Evolutionary conservation across 2,797 vertebrate species (phyloP), one percentile per base, ranked within the genome.

Genomic region (Rhynchotus rufescens): DNA sequence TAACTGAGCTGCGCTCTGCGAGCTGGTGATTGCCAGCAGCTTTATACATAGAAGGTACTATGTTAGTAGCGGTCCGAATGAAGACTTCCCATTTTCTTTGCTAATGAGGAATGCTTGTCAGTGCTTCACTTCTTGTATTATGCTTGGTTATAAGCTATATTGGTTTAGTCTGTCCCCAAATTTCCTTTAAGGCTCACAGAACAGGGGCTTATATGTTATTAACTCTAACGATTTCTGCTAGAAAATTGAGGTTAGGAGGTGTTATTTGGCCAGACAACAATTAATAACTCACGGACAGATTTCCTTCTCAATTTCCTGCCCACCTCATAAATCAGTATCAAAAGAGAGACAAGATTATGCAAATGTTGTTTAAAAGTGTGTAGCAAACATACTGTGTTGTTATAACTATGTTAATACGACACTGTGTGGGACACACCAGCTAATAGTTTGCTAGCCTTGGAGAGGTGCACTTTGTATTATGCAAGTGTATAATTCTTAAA

Each of bases 161-260:
- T 25, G 25, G 8, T 91, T 91, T 88, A 87, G 77, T 52, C 26
- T 81, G 77, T 84, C 74, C 73, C 56, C 80, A 82, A 7, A 73
- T 88, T 87, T 90, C 79, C 60, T 93, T 86, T 78, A 92, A 87
- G 88, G 67, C 83, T 94, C 62, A 77, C 54, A 96, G 13, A 89
- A 81, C 9, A 81, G 51, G 44, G 73, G 83, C 86, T 94, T 93
- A 59, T 15, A 69, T 42, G 78, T 44, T 95, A 96, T 93, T 95
- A 92, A 96, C 84, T 82, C 90, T 93, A 95, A 96, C 52, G 28
- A 79, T 89, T 97, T 96, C 87, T 94, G 83, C 65, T 94, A 75
- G 94, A 95, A 97, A 96, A 97, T 93, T 89, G 89, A 92, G 95
- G 89, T 97, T 95, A 97, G 71, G 95, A 95, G 92, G 88, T 95